These are phyloP conservation scores for fruit fly (Drosophila melanogaster) DNA, from an alignment of 1,140 invertebrate species.

Conservation along the genomic window DNA sequence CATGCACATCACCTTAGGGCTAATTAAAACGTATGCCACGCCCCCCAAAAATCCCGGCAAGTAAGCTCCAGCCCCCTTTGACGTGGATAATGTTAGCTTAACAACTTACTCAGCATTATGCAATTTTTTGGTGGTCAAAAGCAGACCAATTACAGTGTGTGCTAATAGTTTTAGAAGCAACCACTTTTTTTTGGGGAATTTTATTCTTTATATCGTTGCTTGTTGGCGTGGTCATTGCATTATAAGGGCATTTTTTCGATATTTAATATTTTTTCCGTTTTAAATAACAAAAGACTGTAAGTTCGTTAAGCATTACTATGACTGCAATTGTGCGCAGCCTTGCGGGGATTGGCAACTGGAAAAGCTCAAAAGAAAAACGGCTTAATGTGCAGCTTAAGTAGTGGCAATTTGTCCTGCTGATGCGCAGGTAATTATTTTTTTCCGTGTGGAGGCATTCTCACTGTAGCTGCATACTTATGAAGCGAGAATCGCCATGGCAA, in stretches of 20 bases:
- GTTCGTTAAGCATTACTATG: not conserved
- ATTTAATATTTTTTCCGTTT: too few relatives aligned
- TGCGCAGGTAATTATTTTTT: constrained; percentile 37
- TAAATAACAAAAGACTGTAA: not conserved
- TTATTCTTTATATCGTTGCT: too few relatives aligned
- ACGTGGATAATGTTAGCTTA: constrained; percentile 16
- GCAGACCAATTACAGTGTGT: too few relatives aligned
- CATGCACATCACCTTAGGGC: constrained; percentile 21
- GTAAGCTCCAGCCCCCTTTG: constrained; percentile 15
- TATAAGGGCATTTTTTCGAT: too few relatives aligned
- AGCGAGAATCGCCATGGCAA: constrained; percentile 28
- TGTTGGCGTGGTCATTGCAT: too few relatives aligned
- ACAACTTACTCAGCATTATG: constrained; percentile 32
- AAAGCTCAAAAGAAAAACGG: not conserved
- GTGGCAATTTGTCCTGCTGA: constrained; percentile 23
- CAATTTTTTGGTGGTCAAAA: not conserved
- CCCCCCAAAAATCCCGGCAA: not conserved
- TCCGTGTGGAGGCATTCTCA: constrained; percentile 5
- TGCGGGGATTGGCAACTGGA: not conserved
- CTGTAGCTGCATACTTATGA: constrained; percentile 16
- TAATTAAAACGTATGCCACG: constrained; percentile 29
- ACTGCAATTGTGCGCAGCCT: too few relatives aligned
- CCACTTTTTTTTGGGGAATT: too few relatives aligned
- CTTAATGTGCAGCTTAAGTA: constrained; percentile 20
- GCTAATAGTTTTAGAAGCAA: too few relatives aligned